Evolutionary conservation across 2,113 vertebrate species (phyloP).

Genomic region (Elgaria multicarinata): DNA sequence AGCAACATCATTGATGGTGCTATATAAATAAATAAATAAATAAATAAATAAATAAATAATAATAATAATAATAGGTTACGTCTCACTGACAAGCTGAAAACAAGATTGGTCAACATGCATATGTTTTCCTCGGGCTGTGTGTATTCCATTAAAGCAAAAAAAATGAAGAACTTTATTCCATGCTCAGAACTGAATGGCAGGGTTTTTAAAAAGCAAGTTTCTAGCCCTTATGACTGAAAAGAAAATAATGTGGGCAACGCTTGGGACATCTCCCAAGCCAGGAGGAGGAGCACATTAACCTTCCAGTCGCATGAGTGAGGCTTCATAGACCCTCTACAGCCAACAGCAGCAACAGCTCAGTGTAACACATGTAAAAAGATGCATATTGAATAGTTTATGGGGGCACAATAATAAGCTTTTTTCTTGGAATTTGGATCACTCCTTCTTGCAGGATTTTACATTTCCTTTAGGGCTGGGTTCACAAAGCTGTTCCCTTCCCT

Average conservation of each 20-base stretch:
- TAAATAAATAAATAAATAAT: too few relatives aligned
- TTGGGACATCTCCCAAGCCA: neutral
- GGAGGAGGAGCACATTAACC: neutral
- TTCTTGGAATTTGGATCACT: neutral
- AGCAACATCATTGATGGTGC: too few relatives aligned
- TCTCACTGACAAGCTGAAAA: neutral
- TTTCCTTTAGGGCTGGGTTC: neutral
- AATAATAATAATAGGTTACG: neutral
- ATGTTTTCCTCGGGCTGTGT: neutral
- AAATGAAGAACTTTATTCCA: neutral
- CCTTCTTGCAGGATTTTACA: neutral
- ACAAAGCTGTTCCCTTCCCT: neutral
- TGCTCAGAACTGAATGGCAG: neutral
- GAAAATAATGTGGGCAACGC: neutral
- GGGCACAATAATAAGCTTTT: neutral
- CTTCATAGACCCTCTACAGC: neutral
- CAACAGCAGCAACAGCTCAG: neutral
- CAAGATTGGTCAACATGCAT: neutral
- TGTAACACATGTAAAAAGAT: neutral
- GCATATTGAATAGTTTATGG: neutral
- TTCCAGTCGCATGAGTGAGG: too few relatives aligned
- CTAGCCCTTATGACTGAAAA: neutral
- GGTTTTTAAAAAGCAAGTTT: neutral
- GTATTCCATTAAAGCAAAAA: neutral
- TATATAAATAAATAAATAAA: too few relatives aligned